A percentile compares a stretch with the other conserved stretches of the same genome.
phyloP scores from a whole-genome alignment of 1,140 invertebrate species.

The Leptinotarsa lineolata region DNA sequence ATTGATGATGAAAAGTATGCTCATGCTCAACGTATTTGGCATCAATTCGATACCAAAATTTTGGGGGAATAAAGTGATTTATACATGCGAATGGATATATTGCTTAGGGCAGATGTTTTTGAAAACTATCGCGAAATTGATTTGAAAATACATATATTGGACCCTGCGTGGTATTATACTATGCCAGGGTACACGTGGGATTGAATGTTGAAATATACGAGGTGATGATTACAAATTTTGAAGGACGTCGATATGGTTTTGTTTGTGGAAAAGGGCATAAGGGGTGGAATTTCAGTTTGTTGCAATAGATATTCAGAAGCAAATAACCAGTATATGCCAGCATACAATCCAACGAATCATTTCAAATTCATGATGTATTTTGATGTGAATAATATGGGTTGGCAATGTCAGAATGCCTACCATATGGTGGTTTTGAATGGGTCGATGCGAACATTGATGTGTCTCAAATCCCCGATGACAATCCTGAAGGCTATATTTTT shows the following conservation, averaged over 20 bases:
- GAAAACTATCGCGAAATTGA: slow-evolving; percentile 57
- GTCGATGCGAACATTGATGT: no score
- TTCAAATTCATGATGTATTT: no score
- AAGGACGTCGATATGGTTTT: slow-evolving; percentile 53
- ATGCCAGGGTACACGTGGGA: slow-evolving; percentile 52
- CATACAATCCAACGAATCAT: no score
- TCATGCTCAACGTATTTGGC: slow-evolving; percentile 57
- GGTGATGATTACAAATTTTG: slow-evolving; percentile 47
- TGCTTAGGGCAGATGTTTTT: slow-evolving; percentile 58
- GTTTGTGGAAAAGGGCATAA: slow-evolving; percentile 53
- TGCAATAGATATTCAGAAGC: slow-evolving; percentile 50
- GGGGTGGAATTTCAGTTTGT: slow-evolving; percentile 51
- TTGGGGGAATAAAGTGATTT: slow-evolving; percentile 53
- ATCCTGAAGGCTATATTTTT: no score
- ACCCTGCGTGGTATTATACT: slow-evolving; percentile 53
- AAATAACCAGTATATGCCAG: no score
- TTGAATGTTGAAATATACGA: slow-evolving; percentile 43
- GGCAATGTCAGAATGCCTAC: no score
- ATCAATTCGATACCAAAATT: slow-evolving; percentile 52
- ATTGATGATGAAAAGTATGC: slow-evolving; percentile 53
- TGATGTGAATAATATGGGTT: no score
- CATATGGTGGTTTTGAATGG: no score
- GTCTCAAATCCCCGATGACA: no score
- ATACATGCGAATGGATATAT: slow-evolving; percentile 55
- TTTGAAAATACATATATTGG: slow-evolving; percentile 48